Evolutionary conservation across 2,113 vertebrate genomes (phyloP).

Genomic region (Amphiprion ocellaris): DNA sequence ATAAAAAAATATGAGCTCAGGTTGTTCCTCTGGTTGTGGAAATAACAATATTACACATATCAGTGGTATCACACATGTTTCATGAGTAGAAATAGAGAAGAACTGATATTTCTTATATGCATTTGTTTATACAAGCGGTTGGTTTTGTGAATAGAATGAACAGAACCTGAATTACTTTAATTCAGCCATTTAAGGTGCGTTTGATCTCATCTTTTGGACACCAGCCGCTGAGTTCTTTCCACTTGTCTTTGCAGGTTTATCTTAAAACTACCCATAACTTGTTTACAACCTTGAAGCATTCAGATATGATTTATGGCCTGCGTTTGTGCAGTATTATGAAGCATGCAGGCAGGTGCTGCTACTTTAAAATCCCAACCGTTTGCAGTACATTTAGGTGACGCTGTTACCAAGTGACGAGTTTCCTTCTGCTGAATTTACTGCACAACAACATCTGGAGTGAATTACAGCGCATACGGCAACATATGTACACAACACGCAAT

Average conservation of each 20-base stretch:
- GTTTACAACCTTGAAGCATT: background rate
- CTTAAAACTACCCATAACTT: conserved; percentile 13
- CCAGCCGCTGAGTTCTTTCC: conserved; percentile 27
- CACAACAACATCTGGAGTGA: conserved; percentile 56
- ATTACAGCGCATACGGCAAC: conserved; percentile 30
- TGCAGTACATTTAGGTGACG: background rate
- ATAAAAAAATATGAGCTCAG: too few relatives aligned
- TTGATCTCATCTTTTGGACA: background rate
- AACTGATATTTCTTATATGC: background rate
- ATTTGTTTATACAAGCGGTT: background rate
- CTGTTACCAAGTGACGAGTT: conserved; percentile 8
- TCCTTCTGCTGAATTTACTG: conserved; percentile 11
- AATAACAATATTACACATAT: too few relatives aligned
- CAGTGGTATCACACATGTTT: too few relatives aligned
- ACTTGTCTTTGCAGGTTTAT: conserved; percentile 34
- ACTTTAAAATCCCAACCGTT: conserved; percentile 11
- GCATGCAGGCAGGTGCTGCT: conserved; percentile 14
- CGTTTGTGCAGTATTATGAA: conserved; percentile 1
- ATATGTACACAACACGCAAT: conserved; percentile 13
- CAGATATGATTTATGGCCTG: background rate
- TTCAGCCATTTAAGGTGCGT: background rate
- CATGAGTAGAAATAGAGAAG: too few relatives aligned
- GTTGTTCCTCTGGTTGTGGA: too few relatives aligned
- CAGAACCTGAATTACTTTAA: background rate
- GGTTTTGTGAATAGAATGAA: background rate